Evolutionary conservation across 2,888 invertebrate genomes (phyloP).

Genomic region (Cryptophagus acutangulus): DNA sequence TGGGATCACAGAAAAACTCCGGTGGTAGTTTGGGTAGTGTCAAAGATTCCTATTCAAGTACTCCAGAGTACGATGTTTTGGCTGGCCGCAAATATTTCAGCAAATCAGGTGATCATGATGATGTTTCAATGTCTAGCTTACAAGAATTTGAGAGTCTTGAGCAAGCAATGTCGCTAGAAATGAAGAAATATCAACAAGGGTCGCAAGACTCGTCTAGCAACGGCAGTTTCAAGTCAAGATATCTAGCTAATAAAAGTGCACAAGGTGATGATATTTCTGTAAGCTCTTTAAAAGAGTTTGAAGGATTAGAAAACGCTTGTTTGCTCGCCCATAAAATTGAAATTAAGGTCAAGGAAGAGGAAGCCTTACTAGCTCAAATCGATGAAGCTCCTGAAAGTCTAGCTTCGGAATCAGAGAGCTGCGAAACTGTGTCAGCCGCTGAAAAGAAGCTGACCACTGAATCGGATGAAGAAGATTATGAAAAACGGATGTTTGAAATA

Average conservation of each 20-base stretch:
- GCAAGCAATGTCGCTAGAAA: conserved; percentile 75
- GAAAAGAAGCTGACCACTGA: conserved; percentile 57
- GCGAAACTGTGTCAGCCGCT: conserved; percentile 58
- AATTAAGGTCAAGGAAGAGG: conserved; percentile 79
- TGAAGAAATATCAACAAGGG: conserved; percentile 61
- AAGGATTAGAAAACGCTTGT: conserved; percentile 84
- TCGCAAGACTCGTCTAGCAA: conserved; percentile 83
- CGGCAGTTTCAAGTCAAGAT: conserved; percentile 72
- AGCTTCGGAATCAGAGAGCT: conserved; percentile 55
- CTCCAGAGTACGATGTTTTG: conserved; percentile 85
- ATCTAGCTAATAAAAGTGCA: conserved; percentile 64
- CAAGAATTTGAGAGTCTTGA: conserved; percentile 94
- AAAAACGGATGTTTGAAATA: conserved; percentile 62
- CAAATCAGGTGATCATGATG: conserved; percentile 82
- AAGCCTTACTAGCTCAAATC: conserved; percentile 61
- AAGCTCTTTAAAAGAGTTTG: conserved; percentile 87
- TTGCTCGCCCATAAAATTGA: conserved; percentile 79
- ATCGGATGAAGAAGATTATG: conserved; percentile 57
- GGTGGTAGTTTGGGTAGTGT: conserved; percentile 73
- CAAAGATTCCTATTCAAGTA: conserved; percentile 84
- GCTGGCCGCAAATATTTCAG: conserved; percentile 79
- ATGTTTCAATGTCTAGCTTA: conserved; percentile 85
- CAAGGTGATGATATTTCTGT: conserved; percentile 82
- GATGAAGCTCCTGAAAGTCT: conserved; percentile 52
- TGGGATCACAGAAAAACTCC: conserved; percentile 72